Percentiles rank a stretch among this genome's conserved stretches.
These are phyloP conservation scores for Agrochola macilenta DNA, from an alignment of 2,888 invertebrate species.

Conservation along the genomic window DNA sequence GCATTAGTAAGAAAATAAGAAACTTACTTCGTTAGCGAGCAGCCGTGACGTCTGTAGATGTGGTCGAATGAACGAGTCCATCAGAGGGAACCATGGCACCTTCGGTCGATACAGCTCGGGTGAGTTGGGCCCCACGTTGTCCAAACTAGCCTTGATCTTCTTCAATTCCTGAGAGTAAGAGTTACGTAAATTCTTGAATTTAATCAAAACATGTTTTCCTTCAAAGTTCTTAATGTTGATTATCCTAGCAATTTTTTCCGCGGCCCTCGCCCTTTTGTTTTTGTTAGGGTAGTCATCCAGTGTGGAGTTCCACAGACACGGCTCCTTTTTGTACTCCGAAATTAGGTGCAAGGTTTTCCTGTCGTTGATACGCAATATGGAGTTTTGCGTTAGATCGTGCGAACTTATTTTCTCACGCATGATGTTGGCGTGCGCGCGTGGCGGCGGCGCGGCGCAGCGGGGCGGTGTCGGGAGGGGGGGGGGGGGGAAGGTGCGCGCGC, in stretches of 20 bases:
- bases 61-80: conserved; percentile 78
- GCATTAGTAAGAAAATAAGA: background rate
- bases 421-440: conserved; percentile 32
- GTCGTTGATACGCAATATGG: conserved; percentile 71
- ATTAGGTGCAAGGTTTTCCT: conserved; percentile 74
- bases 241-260: conserved; percentile 72
- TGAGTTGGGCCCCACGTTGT: conserved; percentile 38
- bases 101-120: conserved; percentile 72
- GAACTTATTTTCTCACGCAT: conserved; percentile 56
- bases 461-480: conserved; percentile 13
- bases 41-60: conserved; percentile 67
- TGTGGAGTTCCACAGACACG: conserved; percentile 76
- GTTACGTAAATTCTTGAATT: conserved; percentile 81
- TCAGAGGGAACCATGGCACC: conserved; percentile 75
- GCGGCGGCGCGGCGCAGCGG: conserved; percentile 20
- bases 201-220: conserved; percentile 75
- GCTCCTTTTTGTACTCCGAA: conserved; percentile 72
- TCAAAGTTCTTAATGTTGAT: conserved; percentile 76
- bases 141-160: conserved; percentile 72
- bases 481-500: conserved; percentile 46
- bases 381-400: conserved; percentile 52
- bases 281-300: conserved; percentile 71
- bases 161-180: conserved; percentile 81
- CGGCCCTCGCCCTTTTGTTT: conserved; percentile 65
- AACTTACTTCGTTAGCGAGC: conserved; percentile 30